Base-by-base conservation (phyloP, 2,113 vertebrate genomes). In the Poicephalus meyeri region DNA sequence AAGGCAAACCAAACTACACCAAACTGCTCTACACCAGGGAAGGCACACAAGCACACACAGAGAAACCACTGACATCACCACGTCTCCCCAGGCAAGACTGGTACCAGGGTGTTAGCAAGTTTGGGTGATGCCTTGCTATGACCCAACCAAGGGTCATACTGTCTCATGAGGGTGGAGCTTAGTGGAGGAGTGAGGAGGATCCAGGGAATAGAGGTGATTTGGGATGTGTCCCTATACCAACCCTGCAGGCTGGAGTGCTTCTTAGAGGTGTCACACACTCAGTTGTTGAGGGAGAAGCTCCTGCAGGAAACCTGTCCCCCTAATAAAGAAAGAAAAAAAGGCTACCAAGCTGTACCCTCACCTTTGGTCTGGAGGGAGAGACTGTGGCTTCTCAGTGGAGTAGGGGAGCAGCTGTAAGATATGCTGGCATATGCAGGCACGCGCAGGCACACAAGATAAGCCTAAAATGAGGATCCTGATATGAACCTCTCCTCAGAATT, bases 231-330 rank as follows among this genome's bases (percentile, higher is more conserved):
- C 46, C 77, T 42, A 3, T 13, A 64, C 10, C n/a, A 90, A 16
- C 10, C 6, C 39, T 25, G 24, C 0, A 26, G 41, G 12, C 29
- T 70, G 55, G 16, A 89, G 15, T 1, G 1, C 64, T 76, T 31
- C 65, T 71, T 17, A 14, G 46, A 71, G 28, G 31, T 6, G 6
- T 61, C 49, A 69, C 33, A n/a, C 10, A 4, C 44, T 31, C 24
- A 33, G 16, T 6, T 0, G 0, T 28, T 21, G 26, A 69, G 37
- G 6, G 6, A 56, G 33, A 55, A 88, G 10, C 9, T 89, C 35
- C 53, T 47, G 25, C 33, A 74, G 28, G 33, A 91, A 91, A 66
- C 9, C 14, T 63, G 20, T 55, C 37, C 69, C 26, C 31, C 37
- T 39, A 63, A n/a, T 37, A 52, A 33, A 70, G 61, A 33, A 81